Conservation (phyloP, 2,888 invertebrate species). For the Meganola albula region DNA sequence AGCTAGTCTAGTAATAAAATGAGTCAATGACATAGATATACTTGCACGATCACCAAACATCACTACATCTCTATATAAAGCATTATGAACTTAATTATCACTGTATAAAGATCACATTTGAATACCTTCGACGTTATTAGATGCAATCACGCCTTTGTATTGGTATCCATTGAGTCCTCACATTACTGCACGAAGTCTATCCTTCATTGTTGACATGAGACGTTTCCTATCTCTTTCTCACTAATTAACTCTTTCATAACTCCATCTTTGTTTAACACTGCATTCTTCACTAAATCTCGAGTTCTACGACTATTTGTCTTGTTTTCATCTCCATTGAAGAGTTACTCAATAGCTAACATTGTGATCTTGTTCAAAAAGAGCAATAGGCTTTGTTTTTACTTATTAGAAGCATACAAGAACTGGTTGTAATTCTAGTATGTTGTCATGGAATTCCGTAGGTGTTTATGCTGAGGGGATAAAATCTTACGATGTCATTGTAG, state of each 20-base stretch:
- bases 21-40: slow-evolving; percentile 57
- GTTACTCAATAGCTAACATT: slow-evolving; percentile 31
- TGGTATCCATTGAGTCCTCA: slow-evolving; percentile 57
- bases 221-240: slow-evolving; percentile 29
- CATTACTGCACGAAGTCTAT: slow-evolving; percentile 58
- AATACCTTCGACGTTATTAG: slow-evolving; percentile 12
- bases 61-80: slow-evolving; percentile 6
- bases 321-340: slow-evolving; percentile 35
- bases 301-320: slow-evolving; percentile 29
- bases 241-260: slow-evolving; percentile 8
- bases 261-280: slow-evolving; percentile 23
- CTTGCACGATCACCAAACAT: slow-evolving; percentile 20
- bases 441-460: slow-evolving; percentile 28
- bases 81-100: slow-evolving; percentile 7
- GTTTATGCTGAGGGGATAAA: slow-evolving; percentile 16
- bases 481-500: slow-evolving; percentile 14
- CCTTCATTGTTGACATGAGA: slow-evolving; percentile 60
- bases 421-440: slow-evolving; percentile 30
- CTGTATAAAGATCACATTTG: slow-evolving; percentile 22
- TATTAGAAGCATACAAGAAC: slow-evolving; percentile 17
- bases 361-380: slow-evolving; percentile 18
- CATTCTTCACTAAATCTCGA: slow-evolving; percentile 30
- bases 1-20: slow-evolving; percentile 51
- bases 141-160: slow-evolving; percentile 33
- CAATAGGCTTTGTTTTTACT: slow-evolving; percentile 27